These are phyloP conservation scores for Oreotrochilus melanogaster DNA, from an alignment of 2,113 vertebrate genomes.

Conservation along the genomic window DNA sequence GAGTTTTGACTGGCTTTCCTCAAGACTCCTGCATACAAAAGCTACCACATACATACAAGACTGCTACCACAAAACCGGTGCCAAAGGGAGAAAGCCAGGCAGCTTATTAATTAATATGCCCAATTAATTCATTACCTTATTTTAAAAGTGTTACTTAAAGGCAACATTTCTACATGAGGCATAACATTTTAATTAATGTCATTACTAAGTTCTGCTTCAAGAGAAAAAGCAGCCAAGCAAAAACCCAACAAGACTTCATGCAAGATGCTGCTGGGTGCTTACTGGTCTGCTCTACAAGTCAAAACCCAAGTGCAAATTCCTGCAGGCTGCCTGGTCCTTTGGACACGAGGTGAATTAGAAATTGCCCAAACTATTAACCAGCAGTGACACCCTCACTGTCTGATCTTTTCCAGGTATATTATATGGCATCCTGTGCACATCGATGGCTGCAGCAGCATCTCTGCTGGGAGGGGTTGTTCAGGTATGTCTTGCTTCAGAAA, in stretches of 20 bases:
- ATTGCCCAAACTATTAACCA: background rate
- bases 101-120: background rate
- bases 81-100: background rate
- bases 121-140: background rate
- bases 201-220: background rate
- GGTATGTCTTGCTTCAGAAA: constrained; percentile 69
- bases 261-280: background rate
- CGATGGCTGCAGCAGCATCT: constrained; percentile 85
- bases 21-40: background rate
- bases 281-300: background rate
- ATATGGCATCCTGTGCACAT: constrained; percentile 83
- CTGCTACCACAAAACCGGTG: background rate
- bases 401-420: constrained; percentile 78
- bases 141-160: background rate
- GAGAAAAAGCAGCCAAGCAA: background rate
- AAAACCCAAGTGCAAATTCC: background rate
- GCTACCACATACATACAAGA: background rate
- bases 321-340: background rate
- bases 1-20: background rate
- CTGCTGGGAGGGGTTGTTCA: constrained; percentile 85
- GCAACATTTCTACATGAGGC: background rate
- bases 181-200: background rate
- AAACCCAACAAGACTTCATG: rapidly evolving
- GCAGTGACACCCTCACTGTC: background rate
- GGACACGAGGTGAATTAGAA: background rate